phyloP scores from a whole-genome alignment of 2,797 vertebrate genomes.

The Ctenopoma multispine region DNA sequence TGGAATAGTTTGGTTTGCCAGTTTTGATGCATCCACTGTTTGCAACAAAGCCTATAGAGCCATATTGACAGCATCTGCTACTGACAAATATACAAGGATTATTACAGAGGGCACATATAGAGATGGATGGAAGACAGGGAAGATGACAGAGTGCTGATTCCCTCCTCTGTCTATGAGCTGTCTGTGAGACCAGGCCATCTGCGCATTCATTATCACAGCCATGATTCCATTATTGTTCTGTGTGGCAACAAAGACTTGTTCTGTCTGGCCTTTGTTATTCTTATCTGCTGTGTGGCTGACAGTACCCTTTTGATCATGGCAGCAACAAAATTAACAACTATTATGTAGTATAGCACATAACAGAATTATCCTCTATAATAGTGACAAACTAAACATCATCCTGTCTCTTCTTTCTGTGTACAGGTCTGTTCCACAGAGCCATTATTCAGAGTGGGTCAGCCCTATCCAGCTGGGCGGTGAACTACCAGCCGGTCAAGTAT shows the following conservation, averaged over 20 bases:
- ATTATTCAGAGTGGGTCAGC: constrained; percentile 99
- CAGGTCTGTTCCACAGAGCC: constrained; percentile 98
- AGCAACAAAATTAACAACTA: constrained; percentile 68
- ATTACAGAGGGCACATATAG: constrained; percentile 48
- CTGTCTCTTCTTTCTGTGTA: constrained; percentile 60
- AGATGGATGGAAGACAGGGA: constrained; percentile 58
- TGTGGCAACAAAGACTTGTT: constrained; percentile 73
- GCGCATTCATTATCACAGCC: constrained; percentile 78
- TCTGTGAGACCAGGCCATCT: constrained; percentile 78
- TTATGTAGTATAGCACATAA: constrained; percentile 57
- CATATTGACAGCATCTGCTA: constrained; percentile 58
- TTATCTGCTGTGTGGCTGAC: constrained; percentile 71
- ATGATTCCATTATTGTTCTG: constrained; percentile 78
- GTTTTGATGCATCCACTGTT: constrained; percentile 34
- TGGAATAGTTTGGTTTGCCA: constrained; percentile 16
- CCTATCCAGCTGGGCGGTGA: constrained; percentile 98
- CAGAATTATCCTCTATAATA: constrained; percentile 52
- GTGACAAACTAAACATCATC: constrained; percentile 47
- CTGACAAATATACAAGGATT: constrained; percentile 47
- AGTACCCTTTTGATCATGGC: constrained; percentile 67
- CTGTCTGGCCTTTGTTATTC: constrained; percentile 79
- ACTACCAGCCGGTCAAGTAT: constrained; percentile 99
- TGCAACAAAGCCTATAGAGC: constrained; percentile 41
- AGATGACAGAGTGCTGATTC: constrained; percentile 69
- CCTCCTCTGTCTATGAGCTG: constrained; percentile 72